phyloP scores from a whole-genome alignment of 2,888 invertebrate species.

The Dynastes grantii region DNA sequence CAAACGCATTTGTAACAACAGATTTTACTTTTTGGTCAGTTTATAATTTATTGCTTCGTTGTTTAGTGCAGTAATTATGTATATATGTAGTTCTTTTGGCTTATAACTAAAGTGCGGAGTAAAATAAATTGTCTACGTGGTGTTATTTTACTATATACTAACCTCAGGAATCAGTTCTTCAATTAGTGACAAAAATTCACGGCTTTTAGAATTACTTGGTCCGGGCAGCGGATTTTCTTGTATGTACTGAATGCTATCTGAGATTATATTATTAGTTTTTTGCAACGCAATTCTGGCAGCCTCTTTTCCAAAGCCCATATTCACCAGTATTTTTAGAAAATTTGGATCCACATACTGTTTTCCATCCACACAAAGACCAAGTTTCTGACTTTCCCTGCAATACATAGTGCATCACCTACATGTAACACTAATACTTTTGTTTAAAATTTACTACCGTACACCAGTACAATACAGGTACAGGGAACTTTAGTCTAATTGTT shows the following conservation, averaged over 20 bases:
- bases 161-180: conserved; percentile 67
- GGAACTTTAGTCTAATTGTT: no score
- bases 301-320: conserved; percentile 80
- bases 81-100: no score
- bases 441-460: no score
- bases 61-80: no score
- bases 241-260: conserved; percentile 77
- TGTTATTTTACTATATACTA: conserved; percentile 8
- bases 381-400: conserved; percentile 71
- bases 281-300: conserved; percentile 77
- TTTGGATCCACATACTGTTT: conserved; percentile 72
- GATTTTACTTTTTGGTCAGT: no score
- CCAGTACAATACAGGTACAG: no score
- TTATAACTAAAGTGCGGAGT: no score
- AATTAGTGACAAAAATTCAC: conserved; percentile 64
- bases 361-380: conserved; percentile 78
- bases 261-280: conserved; percentile 80
- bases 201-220: conserved; percentile 68
- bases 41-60: no score
- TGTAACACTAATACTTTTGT: no score
- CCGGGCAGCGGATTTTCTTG: conserved; percentile 74
- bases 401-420: conserved; percentile 20
- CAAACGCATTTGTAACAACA: no score
- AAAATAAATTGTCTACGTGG: no score
- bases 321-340: conserved; percentile 73